These are phyloP conservation scores for Odocoileus hemionus DNA, from an alignment of 2,113 vertebrate genomes.

Conservation along the genomic window DNA sequence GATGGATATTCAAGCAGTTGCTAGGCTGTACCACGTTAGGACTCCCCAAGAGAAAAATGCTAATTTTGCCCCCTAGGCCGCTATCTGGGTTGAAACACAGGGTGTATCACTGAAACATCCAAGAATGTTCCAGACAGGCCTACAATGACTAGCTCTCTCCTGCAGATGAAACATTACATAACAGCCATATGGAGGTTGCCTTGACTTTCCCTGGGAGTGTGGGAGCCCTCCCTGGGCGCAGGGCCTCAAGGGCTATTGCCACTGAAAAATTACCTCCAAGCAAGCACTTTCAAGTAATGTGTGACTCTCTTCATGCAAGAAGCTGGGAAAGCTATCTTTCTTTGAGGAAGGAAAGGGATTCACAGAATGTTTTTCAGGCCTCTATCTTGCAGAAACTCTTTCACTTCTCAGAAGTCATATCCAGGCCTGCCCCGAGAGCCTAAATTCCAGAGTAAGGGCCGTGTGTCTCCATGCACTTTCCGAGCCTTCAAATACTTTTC, in stretches of 20 bases:
- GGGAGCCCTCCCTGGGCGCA: neutral
- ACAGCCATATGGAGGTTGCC: neutral
- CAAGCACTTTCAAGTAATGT: neutral
- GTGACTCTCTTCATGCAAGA: neutral
- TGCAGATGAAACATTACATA: neutral
- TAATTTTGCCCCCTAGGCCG: accelerated
- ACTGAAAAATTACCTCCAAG: neutral
- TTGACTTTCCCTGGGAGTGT: neutral
- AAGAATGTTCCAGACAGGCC: neutral
- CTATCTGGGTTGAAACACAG: neutral
- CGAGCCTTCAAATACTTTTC: neutral
- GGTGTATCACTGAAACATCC: neutral
- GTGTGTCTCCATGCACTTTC: neutral
- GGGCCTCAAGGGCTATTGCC: neutral
- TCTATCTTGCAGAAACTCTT: neutral
- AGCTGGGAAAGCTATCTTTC: neutral
- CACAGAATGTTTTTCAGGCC: neutral
- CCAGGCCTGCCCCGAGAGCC: neutral
- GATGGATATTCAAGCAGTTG: neutral
- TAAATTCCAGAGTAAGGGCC: neutral
- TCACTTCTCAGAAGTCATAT: neutral
- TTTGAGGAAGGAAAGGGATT: neutral
- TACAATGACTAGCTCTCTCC: neutral
- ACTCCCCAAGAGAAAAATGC: neutral
- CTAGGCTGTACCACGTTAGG: neutral